Conservation (phyloP, 2,797 vertebrate species). For the Choloepus didactylus region DNA sequence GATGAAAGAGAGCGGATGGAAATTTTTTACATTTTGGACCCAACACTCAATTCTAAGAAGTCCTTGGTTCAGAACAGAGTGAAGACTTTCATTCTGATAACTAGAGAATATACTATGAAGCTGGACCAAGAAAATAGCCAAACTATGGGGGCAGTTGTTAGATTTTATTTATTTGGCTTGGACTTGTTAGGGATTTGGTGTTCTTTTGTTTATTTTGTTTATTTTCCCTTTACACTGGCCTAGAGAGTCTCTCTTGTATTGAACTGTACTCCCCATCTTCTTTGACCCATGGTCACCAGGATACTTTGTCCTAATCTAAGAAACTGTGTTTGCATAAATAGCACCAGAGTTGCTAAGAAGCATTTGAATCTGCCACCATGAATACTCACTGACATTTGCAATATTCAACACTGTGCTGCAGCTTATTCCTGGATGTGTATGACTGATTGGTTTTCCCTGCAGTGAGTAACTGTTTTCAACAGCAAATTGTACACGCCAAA, state of each 20-base stretch:
- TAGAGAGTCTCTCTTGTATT: not conserved
- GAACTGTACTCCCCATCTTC: not conserved
- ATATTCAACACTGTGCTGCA: not conserved
- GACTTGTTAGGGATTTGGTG: conserved; percentile 6
- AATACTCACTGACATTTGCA: conserved; percentile 18
- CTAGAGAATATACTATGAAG: not conserved
- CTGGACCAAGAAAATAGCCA: not conserved
- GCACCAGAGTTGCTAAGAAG: conserved; percentile 44
- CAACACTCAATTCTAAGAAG: not conserved
- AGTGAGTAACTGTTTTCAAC: conserved; percentile 9
- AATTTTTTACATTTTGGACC: conserved; percentile 35
- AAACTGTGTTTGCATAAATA: not conserved
- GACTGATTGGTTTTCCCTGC: conserved; percentile 25
- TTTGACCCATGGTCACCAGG: not conserved
- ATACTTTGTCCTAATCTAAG: conserved; percentile 15
- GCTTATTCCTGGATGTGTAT: conserved; percentile 35
- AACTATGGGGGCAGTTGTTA: not conserved
- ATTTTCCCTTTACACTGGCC: not conserved
- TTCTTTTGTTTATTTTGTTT: conserved; percentile 20
- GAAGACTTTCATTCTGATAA: not conserved
- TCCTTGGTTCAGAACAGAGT: conserved; percentile 45
- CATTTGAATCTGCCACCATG: not conserved
- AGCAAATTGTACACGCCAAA: conserved; percentile 33
- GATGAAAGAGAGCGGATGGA: conserved; percentile 10
- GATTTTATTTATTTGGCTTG: conserved; percentile 9